Evolutionary conservation across 2,113 vertebrate genomes (phyloP).

Genomic region (Corythoichthys haematopterus): DNA sequence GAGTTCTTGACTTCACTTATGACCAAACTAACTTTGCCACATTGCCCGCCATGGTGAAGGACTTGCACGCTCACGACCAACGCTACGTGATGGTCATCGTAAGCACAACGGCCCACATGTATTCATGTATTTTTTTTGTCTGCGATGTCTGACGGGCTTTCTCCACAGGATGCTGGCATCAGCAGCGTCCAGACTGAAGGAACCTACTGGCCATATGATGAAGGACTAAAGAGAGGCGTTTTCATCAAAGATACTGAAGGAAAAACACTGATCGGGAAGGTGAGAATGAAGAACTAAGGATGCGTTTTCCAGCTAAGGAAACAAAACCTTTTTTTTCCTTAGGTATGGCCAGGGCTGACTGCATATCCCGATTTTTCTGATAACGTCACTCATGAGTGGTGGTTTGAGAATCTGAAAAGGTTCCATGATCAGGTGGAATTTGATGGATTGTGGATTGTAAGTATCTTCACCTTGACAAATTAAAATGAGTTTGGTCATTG

Average conservation of each 20-base stretch:
- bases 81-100: conserved; percentile 82
- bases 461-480: conserved; percentile 11
- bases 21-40: conserved; percentile 67
- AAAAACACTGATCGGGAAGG: conserved; percentile 78
- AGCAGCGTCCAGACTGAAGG: conserved; percentile 76
- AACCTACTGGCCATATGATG: conserved; percentile 82
- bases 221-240: conserved; percentile 75
- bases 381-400: conserved; percentile 78
- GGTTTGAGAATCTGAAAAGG: conserved; percentile 79
- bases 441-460: conserved; percentile 79
- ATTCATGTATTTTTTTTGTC: background rate
- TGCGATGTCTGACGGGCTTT: conserved; percentile 4
- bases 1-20: conserved; percentile 78
- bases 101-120: conserved; percentile 9
- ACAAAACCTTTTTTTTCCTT: background rate
- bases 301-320: background rate
- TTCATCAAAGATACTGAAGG: conserved; percentile 81
- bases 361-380: conserved; percentile 84
- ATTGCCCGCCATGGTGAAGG: conserved; percentile 77
- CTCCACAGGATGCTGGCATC: conserved; percentile 79
- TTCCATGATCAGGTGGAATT: conserved; percentile 77
- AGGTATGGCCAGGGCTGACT: conserved; percentile 87
- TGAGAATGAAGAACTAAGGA: conserved; percentile 32
- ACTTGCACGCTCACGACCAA: conserved; percentile 71
- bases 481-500: too few species aligned